These are phyloP conservation scores for Stegastes partitus DNA, from an alignment of 2,113 vertebrate genomes.

Conservation along the genomic window DNA sequence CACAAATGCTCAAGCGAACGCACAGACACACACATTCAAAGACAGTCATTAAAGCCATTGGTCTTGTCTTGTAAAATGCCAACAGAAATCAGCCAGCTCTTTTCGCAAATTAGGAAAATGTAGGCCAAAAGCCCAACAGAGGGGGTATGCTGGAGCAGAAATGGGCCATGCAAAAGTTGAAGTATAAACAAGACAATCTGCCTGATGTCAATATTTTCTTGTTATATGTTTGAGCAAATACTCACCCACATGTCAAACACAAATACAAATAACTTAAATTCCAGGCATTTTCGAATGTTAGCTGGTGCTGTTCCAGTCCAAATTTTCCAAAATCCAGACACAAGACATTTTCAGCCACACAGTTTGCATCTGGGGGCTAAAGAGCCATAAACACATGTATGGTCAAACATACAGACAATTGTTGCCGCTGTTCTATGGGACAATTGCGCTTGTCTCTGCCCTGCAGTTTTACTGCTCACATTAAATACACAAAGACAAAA, in stretches of 20 bases:
- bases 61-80: conserved; percentile 31
- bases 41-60: conserved; percentile 21
- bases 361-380: conserved; percentile 73
- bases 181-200: conserved; percentile 61
- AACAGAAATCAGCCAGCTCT: conserved; percentile 30
- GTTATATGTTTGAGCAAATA: conserved; percentile 50
- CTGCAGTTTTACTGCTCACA: conserved; percentile 73
- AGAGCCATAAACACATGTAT: conserved; percentile 68
- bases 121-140: conserved; percentile 40
- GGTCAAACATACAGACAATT: conserved; percentile 79
- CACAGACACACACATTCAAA: conserved; percentile 18
- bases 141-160: conserved; percentile 18
- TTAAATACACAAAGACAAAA: conserved; percentile 82
- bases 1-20: background rate
- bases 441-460: conserved; percentile 79
- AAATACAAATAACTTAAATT: conserved; percentile 58
- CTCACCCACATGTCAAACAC: conserved; percentile 41
- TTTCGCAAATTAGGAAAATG: conserved; percentile 37
- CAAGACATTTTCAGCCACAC: conserved; percentile 54
- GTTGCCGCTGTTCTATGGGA: conserved; percentile 76
- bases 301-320: conserved; percentile 33
- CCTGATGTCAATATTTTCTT: conserved; percentile 43
- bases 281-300: conserved; percentile 53
- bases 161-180: conserved; percentile 37
- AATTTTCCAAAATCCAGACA: conserved; percentile 65